Base-by-base conservation (phyloP, 2,888 invertebrate species). In the Apotomis capreana region DNA sequence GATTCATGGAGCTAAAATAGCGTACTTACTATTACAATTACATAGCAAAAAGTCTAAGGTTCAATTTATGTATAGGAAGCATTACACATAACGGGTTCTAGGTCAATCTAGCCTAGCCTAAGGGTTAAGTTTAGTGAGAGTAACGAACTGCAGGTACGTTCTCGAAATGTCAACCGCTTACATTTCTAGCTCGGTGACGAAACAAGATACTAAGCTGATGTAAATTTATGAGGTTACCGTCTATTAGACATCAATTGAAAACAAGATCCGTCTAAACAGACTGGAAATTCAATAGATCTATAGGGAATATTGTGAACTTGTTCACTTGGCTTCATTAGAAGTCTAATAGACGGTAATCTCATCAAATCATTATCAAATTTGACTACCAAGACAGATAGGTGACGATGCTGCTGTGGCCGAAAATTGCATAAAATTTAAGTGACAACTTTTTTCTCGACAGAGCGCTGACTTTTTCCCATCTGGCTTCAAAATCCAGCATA, bases 41-140 rank as follows among this genome's bases (percentile, higher is more conserved):
- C 10, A 12, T 10, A 49, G 49, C 3, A 9, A 49, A 49, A 26
- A 2, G 9, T 49, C 9, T 49, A 6, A 49, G 9, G 49, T 4
- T 6, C 4, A 40, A 40, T 40, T 49, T 10, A 49, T 12, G 49
- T 3, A 49, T 40, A 6, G 49, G 12, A 49, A 49, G 49, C 10
- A 49, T 49, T 49, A 10, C 10, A 58, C n/a, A 37, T n/a, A 37
- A 60, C n/a, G 10, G 15, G 15, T 60, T 60, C 44, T 46, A 15
- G 46, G 40, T n/a, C 60, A 26, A 26, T 10, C 44, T 44, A 60
- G 44, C 26, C 15, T 44, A 46, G 13, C 15, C 60, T 60, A 12
- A 46, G 46, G 60, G 46, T 15, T 46, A 60, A 46, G 44, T 44
- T 60, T 60, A 60, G 60, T 2, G 26, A 9, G 61, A 26, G 26